phyloP scores from a whole-genome alignment of 2,888 invertebrate species.

The Sclerodermus sp. region DNA sequence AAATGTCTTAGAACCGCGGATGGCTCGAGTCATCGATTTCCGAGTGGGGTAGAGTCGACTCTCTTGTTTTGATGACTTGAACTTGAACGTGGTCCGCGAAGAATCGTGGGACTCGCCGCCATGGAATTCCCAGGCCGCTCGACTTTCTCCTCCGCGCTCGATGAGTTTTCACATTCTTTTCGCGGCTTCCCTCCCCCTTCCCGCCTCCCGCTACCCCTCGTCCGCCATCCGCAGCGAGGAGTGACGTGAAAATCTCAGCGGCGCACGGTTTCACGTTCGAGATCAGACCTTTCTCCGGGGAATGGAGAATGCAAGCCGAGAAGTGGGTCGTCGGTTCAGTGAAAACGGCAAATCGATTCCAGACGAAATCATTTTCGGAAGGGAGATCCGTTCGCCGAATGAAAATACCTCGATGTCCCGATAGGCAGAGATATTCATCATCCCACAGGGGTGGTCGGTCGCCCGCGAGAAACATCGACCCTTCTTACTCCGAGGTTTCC shows the following conservation, averaged over 20 bases:
- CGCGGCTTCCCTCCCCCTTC: background rate
- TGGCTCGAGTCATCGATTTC: too few relatives aligned
- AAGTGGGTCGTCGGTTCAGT: constrained; percentile 35
- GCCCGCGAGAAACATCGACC: too few relatives aligned
- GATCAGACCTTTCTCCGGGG: constrained; percentile 31
- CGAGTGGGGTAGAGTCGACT: too few relatives aligned
- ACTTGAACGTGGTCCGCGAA: too few relatives aligned
- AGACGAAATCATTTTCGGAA: constrained; percentile 4
- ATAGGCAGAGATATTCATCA: background rate
- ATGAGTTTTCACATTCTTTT: constrained; percentile 12
- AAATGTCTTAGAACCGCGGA: too few relatives aligned
- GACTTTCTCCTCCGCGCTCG: background rate
- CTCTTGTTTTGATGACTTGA: too few relatives aligned
- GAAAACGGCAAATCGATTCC: constrained; percentile 34
- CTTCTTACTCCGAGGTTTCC: too few relatives aligned
- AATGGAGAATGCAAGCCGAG: constrained; percentile 1
- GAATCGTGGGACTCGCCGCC: too few relatives aligned
- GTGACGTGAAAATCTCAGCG: background rate
- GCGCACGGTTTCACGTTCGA: constrained; percentile 31
- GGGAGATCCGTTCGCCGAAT: too few relatives aligned
- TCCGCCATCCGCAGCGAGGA: background rate
- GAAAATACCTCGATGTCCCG: background rate
- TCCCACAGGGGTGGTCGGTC: constrained; percentile 21
- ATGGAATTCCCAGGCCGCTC: background rate
- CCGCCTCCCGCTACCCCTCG: background rate